Evolutionary conservation across 2,113 vertebrate genomes (phyloP).

Genomic region (Leucoraja erinaceus): DNA sequence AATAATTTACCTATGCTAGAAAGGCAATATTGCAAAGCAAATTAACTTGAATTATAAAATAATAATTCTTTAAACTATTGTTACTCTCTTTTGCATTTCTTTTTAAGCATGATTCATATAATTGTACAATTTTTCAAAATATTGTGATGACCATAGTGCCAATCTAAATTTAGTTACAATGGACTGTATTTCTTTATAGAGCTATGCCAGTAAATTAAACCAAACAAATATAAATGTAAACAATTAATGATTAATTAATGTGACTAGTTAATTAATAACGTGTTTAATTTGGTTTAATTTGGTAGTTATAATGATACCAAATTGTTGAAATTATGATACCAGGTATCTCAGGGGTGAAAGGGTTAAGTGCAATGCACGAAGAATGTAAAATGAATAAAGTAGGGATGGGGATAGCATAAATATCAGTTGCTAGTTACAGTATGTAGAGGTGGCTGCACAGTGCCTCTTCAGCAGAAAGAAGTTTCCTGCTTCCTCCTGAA

Average conservation of each 20-base stretch:
- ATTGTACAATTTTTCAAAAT: not conserved
- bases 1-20: not conserved
- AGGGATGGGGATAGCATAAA: constrained; percentile 12
- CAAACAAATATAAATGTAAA: not conserved
- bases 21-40: not conserved
- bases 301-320: not conserved
- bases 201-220: not conserved
- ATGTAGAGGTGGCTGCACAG: not conserved
- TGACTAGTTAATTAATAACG: not conserved
- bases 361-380: not conserved
- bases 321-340: not conserved
- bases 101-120: not conserved
- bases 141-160: not conserved
- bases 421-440: constrained; percentile 37
- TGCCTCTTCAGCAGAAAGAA: constrained; percentile 44
- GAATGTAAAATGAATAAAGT: constrained; percentile 15
- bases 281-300: no score
- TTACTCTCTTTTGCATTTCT: not conserved
- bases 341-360: not conserved
- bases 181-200: not conserved
- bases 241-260: not conserved
- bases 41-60: not conserved
- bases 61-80: not conserved
- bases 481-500: constrained; percentile 50
- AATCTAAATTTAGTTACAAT: not conserved